Evolutionary conservation across 2,113 vertebrate species (phyloP).

Genomic region (Entomyzon cyanotis): DNA sequence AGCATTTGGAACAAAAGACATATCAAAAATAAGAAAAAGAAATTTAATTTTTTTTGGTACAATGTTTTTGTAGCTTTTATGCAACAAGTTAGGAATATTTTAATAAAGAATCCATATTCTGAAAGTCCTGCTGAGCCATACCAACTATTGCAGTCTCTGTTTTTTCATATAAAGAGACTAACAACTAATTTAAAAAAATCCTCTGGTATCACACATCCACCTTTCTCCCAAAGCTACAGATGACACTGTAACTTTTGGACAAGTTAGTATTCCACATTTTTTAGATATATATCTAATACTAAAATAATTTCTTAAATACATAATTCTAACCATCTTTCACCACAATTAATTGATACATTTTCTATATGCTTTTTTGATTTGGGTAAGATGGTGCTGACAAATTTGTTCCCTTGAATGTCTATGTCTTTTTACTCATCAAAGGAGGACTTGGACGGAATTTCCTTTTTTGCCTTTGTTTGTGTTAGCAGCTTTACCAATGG

Average conservation of each 20-base stretch:
- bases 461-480: constrained; percentile 20
- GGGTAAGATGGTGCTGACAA: background rate
- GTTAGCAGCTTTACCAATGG: constrained; percentile 45
- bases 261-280: background rate
- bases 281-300: background rate
- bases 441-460: background rate
- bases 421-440: background rate
- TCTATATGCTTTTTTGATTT: background rate
- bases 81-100: background rate
- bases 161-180: background rate
- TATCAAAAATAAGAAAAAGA: background rate
- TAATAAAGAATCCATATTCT: background rate
- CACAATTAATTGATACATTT: background rate
- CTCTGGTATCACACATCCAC: background rate
- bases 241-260: background rate
- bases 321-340: background rate
- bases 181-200: background rate
- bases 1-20: background rate
- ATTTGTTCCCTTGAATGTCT: background rate
- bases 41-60: background rate
- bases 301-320: background rate
- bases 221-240: background rate
- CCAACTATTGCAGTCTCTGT: background rate
- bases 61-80: background rate
- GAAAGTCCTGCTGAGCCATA: background rate